Evolutionary conservation across 1,140 invertebrate species (phyloP).

Genomic region (Branchinecta lynchi): DNA sequence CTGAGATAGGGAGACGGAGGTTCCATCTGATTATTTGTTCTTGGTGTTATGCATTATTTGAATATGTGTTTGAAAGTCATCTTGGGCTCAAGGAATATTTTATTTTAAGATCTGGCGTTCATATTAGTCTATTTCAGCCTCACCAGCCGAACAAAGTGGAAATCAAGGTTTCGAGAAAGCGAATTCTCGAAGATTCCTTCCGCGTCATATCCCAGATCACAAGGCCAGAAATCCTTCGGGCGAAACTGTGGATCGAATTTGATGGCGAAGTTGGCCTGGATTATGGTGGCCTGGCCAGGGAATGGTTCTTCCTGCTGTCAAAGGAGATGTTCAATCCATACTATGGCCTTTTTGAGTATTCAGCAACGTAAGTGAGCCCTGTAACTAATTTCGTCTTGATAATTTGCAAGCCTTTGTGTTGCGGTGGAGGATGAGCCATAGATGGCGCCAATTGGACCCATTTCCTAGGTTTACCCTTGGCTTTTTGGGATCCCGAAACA

Average conservation of each 20-base stretch:
- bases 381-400: conserved; percentile 13
- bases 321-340: conserved; percentile 99
- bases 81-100: too few relatives aligned
- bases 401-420: conserved; percentile 1
- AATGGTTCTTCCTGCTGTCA: conserved; percentile 97
- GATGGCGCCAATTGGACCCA: too few relatives aligned
- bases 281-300: conserved; percentile 88
- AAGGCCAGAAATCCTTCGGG: conserved; percentile 74
- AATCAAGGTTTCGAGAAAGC: conserved; percentile 72
- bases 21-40: too few relatives aligned
- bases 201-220: conserved; percentile 70
- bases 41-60: too few relatives aligned
- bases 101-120: conserved; percentile 20
- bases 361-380: conserved; percentile 60
- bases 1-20: too few relatives aligned
- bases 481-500: too few relatives aligned
- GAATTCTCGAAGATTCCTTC: conserved; percentile 91
- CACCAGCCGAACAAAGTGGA: conserved; percentile 97
- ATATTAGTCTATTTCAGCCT: conserved; percentile 43
- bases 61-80: too few relatives aligned
- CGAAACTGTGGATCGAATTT: conserved; percentile 97
- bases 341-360: conserved; percentile 97
- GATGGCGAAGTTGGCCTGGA: conserved; percentile 92
- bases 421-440: too few relatives aligned
- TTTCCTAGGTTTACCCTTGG: too few relatives aligned